phyloP scores from a whole-genome alignment of 2,888 invertebrate genomes.

The Pteria penguin region DNA sequence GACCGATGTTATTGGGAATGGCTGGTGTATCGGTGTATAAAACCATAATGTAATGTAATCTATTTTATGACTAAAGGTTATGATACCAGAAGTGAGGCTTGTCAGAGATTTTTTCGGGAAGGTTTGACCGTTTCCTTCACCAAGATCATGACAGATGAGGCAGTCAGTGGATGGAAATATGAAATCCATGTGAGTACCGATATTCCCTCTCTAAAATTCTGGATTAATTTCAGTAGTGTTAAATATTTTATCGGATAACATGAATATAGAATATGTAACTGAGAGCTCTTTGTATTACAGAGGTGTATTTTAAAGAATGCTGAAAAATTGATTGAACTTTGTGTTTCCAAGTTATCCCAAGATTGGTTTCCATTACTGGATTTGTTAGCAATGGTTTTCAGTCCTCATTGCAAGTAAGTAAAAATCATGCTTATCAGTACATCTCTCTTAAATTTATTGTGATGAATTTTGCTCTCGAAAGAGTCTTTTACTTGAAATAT shows the following conservation, averaged over 20 bases:
- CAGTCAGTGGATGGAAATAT: conserved; percentile 97
- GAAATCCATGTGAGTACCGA: conserved; percentile 89
- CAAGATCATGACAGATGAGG: conserved; percentile 97
- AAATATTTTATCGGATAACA: too few species aligned
- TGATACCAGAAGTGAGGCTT: conserved; percentile 92
- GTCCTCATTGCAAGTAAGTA: conserved; percentile 96
- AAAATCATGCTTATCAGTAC: too few species aligned
- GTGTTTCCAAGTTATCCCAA: conserved; percentile 94
- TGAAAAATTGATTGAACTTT: conserved; percentile 93
- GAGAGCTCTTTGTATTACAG: conserved; percentile 68
- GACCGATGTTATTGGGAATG: too few species aligned
- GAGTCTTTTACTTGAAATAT: too few species aligned
- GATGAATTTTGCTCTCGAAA: too few species aligned
- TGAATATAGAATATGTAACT: background rate
- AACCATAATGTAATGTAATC: too few species aligned
- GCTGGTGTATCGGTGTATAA: background rate
- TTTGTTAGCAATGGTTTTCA: conserved; percentile 94
- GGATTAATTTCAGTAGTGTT: background rate
- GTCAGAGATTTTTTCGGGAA: conserved; percentile 96
- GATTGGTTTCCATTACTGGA: conserved; percentile 93
- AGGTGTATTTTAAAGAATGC: conserved; percentile 95
- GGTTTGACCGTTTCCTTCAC: conserved; percentile 96
- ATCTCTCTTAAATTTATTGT: too few species aligned
- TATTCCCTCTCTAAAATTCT: background rate
- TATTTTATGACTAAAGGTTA: conserved; percentile 84